phyloP scores from a whole-genome alignment of 2,113 vertebrate genomes.

The Romanogobio albipinnatus region DNA sequence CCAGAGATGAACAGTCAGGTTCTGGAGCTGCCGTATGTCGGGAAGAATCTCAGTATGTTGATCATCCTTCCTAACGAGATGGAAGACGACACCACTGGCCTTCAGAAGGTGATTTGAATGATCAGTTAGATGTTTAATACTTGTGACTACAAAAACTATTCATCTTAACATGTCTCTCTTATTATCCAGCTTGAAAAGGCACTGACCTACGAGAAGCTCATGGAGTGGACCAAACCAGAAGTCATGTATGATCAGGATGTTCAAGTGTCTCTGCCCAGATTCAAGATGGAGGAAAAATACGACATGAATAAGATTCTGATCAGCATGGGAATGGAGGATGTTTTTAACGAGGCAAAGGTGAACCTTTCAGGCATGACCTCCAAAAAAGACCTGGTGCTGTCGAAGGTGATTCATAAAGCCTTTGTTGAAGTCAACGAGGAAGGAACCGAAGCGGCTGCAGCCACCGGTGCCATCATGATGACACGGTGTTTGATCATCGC shows the following conservation, averaged over 20 bases:
- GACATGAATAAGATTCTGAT: constrained; percentile 70
- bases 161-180: not conserved
- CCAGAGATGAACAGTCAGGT: constrained; percentile 77
- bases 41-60: constrained; percentile 91
- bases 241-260: constrained; percentile 69
- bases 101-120: constrained; percentile 82
- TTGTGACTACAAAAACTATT: no score
- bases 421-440: constrained; percentile 90
- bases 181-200: constrained; percentile 74
- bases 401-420: constrained; percentile 86
- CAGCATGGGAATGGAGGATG: constrained; percentile 77
- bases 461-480: constrained; percentile 60
- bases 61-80: constrained; percentile 85
- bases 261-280: constrained; percentile 72
- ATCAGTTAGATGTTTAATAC: not conserved
- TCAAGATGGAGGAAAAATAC: constrained; percentile 77
- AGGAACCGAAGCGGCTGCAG: constrained; percentile 85
- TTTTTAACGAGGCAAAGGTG: constrained; percentile 64
- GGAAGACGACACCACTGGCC: constrained; percentile 82
- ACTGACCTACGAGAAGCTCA: constrained; percentile 75
- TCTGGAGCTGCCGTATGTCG: constrained; percentile 90
- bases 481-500: not conserved
- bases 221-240: constrained; percentile 72
- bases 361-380: constrained; percentile 84
- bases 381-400: constrained; percentile 77